A percentile compares a stretch with the other conserved stretches of the same genome.
Evolutionary conservation across 2,113 vertebrate species (phyloP).

Genomic region (Pomatostomus ruficeps): DNA sequence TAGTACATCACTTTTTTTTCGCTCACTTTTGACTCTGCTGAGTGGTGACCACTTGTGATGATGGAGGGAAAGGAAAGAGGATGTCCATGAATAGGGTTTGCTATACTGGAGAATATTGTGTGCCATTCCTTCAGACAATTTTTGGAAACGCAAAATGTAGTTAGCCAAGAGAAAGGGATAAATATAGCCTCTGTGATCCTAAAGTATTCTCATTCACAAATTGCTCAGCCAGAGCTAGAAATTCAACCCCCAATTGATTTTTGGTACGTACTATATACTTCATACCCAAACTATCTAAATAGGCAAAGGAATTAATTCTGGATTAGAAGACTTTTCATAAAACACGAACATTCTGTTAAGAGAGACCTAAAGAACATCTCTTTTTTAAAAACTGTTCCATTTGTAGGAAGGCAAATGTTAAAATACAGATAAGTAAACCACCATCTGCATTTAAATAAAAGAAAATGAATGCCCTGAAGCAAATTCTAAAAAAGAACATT

Average conservation of each 20-base stretch:
- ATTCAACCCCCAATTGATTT: background rate
- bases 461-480: background rate
- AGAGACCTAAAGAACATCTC: background rate
- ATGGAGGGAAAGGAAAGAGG: background rate
- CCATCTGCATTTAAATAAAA: background rate
- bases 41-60: background rate
- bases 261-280: background rate
- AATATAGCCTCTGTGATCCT: background rate
- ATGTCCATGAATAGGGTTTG: background rate
- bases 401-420: background rate
- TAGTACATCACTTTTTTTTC: background rate
- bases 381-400: background rate
- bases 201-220: background rate
- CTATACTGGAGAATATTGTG: background rate
- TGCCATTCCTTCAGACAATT: background rate
- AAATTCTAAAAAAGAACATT: background rate
- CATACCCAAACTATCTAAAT: background rate
- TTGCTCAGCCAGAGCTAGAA: background rate
- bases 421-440: background rate
- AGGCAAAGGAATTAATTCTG: background rate
- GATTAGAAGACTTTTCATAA: background rate
- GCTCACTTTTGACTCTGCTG: background rate
- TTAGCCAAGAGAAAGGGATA: background rate
- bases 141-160: background rate
- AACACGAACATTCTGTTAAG: background rate